These are phyloP conservation scores for Dasysyrphus tricinctus DNA, from an alignment of 2,888 invertebrate species.

Conservation along the genomic window DNA sequence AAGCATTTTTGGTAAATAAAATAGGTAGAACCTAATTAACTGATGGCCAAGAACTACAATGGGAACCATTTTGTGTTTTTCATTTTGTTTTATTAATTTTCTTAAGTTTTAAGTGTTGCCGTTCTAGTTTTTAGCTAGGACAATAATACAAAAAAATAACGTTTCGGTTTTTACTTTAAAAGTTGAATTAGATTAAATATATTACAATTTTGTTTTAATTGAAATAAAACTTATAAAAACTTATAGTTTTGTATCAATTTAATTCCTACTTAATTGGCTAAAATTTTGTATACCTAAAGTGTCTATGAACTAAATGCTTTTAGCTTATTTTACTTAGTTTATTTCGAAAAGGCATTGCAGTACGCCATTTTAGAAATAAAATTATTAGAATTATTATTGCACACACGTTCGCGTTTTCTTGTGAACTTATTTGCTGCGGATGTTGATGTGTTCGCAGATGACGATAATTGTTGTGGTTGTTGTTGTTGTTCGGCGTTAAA, in stretches of 20 bases:
- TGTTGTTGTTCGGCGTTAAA: conserved; percentile 69
- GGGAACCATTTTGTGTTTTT: conserved; percentile 41
- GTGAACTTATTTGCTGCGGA: conserved; percentile 82
- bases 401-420: conserved; percentile 82
- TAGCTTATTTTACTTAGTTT: conserved; percentile 76
- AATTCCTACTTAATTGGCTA: conserved; percentile 73
- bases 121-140: conserved; percentile 57
- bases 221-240: conserved; percentile 67
- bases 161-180: conserved; percentile 30
- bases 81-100: neutral
- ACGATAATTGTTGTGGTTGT: conserved; percentile 61
- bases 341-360: conserved; percentile 81
- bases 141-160: conserved; percentile 34
- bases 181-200: conserved; percentile 60
- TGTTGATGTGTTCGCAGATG: conserved; percentile 77
- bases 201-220: conserved; percentile 51
- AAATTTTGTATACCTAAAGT: conserved; percentile 60
- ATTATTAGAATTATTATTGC: conserved; percentile 82
- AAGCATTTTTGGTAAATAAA: conserved; percentile 59
- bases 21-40: conserved; percentile 5
- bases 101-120: conserved; percentile 50
- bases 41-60: conserved; percentile 20
- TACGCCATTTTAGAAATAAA: conserved; percentile 81
- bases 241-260: conserved; percentile 64
- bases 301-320: conserved; percentile 73